These are phyloP conservation scores for Pituophis catenifer DNA, from an alignment of 2,113 vertebrate genomes.

Conservation along the genomic window DNA sequence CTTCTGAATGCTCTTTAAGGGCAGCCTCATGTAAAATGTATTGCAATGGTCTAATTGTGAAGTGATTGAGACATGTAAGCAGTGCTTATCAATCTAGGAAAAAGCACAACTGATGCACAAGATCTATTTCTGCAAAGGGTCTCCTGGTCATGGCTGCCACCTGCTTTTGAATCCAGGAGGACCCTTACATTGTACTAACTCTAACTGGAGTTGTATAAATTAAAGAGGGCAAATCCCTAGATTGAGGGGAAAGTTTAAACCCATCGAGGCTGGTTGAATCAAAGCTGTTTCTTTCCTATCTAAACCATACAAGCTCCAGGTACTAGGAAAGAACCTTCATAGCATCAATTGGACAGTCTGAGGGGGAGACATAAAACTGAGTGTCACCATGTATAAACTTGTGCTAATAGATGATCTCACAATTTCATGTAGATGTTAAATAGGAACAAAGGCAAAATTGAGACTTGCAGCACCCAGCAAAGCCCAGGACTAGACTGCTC, in stretches of 20 bases:
- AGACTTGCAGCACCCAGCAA: neutral
- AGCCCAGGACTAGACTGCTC: neutral
- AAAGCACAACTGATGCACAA: neutral
- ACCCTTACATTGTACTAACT: neutral
- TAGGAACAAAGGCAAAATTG: neutral
- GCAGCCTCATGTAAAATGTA: neutral
- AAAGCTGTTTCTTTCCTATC: neutral
- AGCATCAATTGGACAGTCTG: neutral
- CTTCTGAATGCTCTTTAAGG: neutral
- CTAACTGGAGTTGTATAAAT: neutral
- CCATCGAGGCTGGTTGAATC: neutral
- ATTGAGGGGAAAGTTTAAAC: neutral
- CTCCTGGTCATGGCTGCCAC: neutral
- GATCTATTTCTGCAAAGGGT: neutral
- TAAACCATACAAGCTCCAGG: neutral
- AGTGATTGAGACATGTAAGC: neutral
- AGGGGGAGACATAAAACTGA: neutral
- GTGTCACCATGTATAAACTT: neutral
- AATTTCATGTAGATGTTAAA: neutral
- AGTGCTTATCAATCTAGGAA: neutral
- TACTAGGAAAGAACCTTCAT: neutral
- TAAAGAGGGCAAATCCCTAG: neutral
- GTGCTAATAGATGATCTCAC: neutral
- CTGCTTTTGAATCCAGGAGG: neutral
- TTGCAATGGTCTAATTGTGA: neutral